Evolutionary conservation across 2,797 vertebrate genomes (phyloP), one percentile per base, ranked within the genome.

Genomic region (Limnodromus scolopaceus): DNA sequence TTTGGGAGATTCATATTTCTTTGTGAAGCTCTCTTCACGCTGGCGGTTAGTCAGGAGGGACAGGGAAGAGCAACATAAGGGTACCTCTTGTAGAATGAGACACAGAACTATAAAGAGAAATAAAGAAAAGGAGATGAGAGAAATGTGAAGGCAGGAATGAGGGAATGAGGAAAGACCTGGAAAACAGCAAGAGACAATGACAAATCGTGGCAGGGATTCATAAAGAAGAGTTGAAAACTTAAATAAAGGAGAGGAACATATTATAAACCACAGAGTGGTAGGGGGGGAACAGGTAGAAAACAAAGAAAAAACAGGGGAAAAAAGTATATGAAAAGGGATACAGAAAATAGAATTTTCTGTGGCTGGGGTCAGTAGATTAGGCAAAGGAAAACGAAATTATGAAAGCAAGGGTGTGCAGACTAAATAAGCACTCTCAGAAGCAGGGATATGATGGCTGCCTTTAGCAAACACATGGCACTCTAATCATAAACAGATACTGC

Each of bases 1-100:
- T 89, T 51, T 16, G 69, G 18, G 23, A 82, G 43, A 71, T 48
- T 74, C 39, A 14, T 83, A n/a, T 84, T 85, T 92, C 25, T 77
- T 36, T 25, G 30, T 48, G 87, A 84, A 87, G 54, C 5, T 80
- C 34, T 80, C 34, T 77, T 82, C 20, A 17, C 28, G 22, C 3
- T 34, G 11, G 43, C 64, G 43, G 20, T 45, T 55, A 74, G 54
- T 65, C 48, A 74, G 64, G 13, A 83, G 48, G 64, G 45, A 49
- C n/a, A 68, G 51, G 22, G 45, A 92, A 81, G 25, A 75, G 22
- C 24, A 82, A 9, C 15, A 10, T 14, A 61, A 65, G 36, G 27
- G 19, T 49, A 54, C 10, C 30, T 53, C 23, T 70, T n/a, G 39
- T 36, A 30, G 60, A 79, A 87, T 51, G n/a, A 82, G 66, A 76